Conservation (phyloP, 2,113 vertebrate species). For the Balaeniceps rex region DNA sequence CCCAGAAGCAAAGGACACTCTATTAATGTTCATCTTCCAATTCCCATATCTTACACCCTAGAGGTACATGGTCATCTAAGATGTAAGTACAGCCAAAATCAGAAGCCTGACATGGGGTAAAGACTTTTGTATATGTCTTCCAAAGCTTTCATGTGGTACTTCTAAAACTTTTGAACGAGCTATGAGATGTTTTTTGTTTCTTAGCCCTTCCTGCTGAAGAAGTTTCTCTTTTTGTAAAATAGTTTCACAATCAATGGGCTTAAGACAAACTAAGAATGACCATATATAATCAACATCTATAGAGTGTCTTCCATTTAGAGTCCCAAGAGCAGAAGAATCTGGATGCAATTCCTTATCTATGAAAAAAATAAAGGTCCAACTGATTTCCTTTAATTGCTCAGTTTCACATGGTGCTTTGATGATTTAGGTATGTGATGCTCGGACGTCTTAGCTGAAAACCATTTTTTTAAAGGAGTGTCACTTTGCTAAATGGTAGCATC, state of each 20-base stretch:
- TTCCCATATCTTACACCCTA: background rate
- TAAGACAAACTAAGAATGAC: background rate
- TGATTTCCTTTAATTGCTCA: background rate
- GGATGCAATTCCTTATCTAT: background rate
- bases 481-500: background rate
- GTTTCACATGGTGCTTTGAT: background rate
- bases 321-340: background rate
- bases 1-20: fast-evolving
- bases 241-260: background rate
- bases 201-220: background rate
- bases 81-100: background rate
- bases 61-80: background rate
- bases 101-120: background rate
- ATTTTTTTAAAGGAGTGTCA: background rate
- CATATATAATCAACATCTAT: no score
- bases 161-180: background rate
- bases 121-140: background rate
- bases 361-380: background rate
- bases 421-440: background rate
- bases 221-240: background rate
- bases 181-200: background rate
- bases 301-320: background rate
- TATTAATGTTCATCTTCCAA: background rate
- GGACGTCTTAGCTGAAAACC: background rate
- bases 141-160: background rate